Evolutionary conservation across 1,140 invertebrate species (phyloP), one percentile per base, ranked within the genome.

Genomic region (Pogonomyrmex californicus): DNA sequence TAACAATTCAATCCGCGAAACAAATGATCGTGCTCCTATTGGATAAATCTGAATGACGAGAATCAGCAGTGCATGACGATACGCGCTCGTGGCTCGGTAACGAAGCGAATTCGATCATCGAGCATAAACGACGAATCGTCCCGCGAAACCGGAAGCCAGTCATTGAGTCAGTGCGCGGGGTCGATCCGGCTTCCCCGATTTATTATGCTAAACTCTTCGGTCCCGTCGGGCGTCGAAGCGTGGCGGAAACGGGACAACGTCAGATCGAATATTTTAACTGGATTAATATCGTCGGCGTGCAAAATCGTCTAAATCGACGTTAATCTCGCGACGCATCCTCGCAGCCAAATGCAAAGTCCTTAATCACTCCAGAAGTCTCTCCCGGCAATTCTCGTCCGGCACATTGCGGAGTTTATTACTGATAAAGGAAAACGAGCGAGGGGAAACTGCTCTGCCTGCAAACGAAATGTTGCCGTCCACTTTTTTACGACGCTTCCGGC

Each of bases 81-180:
- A 60, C 79, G 79, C 66, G 79, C 79, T 82, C 79, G 79, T 82
- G 79, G 66, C 66, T 47, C 79, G 17, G 66, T 82, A 82, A 82
- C 54, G 65, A 82, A 73, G 54, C 30, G 79, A 82, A 73, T 82
- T 82, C 79, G 79, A 82, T 83, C 79, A 75, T 62, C 54, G 68
- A 60, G 68, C 79, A 41, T 81, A 71, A 71, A 83, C 49, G 71
- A 85, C 62, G 49, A 65, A 78, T 79, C 83, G 41, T 6, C 62
- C 47, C 4, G 60, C 73, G 44, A 78, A 85, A 65, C 73, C 75
- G 82, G 82, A 85, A 85, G 44, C 75, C 56, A 33, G 44, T 65
- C 82, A 79, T 77, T 85, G 70, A 85, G 82, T 49, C 62, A 47
- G 47, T 58, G 62, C 70, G 30, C 56, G 44, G 36, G 58, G 58